Percentiles rank a stretch among this genome's conserved stretches.
Conservation (phyloP, 2,888 invertebrate genomes). For the Watsonalla cultraria region DNA sequence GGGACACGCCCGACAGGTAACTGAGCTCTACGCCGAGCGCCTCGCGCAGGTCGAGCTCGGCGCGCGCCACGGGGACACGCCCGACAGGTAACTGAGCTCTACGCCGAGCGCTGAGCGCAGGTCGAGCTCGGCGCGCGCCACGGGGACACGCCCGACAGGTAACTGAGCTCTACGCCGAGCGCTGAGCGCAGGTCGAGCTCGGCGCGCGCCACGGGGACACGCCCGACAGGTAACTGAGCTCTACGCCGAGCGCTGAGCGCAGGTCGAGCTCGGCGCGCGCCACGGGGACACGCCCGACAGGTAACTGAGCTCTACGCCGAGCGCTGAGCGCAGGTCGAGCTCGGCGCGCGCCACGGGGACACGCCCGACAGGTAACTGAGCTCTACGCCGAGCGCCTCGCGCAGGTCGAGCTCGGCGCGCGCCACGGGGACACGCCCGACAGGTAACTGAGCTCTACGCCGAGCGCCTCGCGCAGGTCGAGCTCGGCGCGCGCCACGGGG, state of each 20-base stretch:
- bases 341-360: constrained; percentile 84
- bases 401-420: constrained; percentile 90
- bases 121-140: constrained; percentile 88
- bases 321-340: constrained; percentile 94
- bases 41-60: no score
- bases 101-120: constrained; percentile 85
- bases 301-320: constrained; percentile 82
- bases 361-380: no score
- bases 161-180: constrained; percentile 82
- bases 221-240: no score
- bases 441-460: constrained; percentile 85
- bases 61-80: constrained; percentile 85
- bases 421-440: constrained; percentile 88
- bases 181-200: constrained; percentile 95
- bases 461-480: constrained; percentile 93
- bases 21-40: no score
- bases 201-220: constrained; percentile 85
- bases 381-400: constrained; percentile 84
- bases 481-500: constrained; percentile 84
- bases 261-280: constrained; percentile 89
- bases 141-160: constrained; percentile 89
- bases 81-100: no score
- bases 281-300: constrained; percentile 89
- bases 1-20: background rate
- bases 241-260: constrained; percentile 82